Evolutionary conservation across 37 sponge, comb jelly and placozoan species (phyloP), one percentile per base, ranked within the genome.

Genomic region (Haliclona indistincta): DNA sequence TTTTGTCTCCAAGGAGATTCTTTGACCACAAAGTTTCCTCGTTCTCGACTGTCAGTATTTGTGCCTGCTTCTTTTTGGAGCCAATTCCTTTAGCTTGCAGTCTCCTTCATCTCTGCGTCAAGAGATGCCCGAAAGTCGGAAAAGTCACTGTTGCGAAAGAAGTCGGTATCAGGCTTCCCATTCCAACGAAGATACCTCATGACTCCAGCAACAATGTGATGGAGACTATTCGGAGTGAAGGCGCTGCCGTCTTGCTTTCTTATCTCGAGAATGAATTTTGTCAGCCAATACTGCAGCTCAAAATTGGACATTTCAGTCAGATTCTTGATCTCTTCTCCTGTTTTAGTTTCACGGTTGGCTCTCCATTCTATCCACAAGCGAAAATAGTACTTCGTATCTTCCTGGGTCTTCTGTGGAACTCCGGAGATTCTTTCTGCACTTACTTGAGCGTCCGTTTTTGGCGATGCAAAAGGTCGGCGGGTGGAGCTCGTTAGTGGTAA

Each of bases 121-220:
- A n/a, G n/a, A n/a, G n/a, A n/a, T n/a, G n/a, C n/a, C n/a, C n/a
- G n/a, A n/a, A n/a, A n/a, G n/a, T n/a, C n/a, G n/a, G n/a, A n/a
- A n/a, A n/a, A n/a, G n/a, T n/a, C n/a, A n/a, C n/a, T n/a, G n/a
- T 60, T 45, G 8, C 17, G 19, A 26, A 39, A 60, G 61, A 74
- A 60, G 43, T 60, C 75, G 20, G 37, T 62, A 39, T 43, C 2
- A n/a, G 42, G 63, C 63, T 74, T 22, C 5, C 75, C 63, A 38
- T 60, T 60, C 30, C 38, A 40, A 23, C 63, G 19, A 43, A 74
- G 36, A 32, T 74, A 49, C 2, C 75, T 20, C 63, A 58, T 56
- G 22, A 74, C 19, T 37, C 75, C 75, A 61, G 43, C 40, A 40
- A 63, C 58, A 61, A 74, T 74, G 22, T 74, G 75, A 40, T 74